Percentiles rank a stretch among this genome's conserved stretches.
Evolutionary conservation across 2,888 invertebrate genomes (phyloP).

Genomic region (Athrips mouffetella): DNA sequence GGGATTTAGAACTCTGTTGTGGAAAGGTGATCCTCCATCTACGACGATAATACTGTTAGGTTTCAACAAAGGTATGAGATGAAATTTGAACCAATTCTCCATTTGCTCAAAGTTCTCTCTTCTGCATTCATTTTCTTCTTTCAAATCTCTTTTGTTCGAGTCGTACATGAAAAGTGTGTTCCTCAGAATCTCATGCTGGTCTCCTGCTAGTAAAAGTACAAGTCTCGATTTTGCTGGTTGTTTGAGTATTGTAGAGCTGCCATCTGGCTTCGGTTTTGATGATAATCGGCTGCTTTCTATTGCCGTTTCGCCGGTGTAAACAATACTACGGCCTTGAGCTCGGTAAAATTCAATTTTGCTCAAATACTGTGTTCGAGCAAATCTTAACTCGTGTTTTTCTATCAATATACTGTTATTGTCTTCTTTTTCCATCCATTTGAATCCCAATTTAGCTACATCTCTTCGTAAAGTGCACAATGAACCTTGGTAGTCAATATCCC

Average conservation of each 20-base stretch:
- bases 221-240: conserved; percentile 35
- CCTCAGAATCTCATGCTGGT: conserved; percentile 28
- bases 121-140: conserved; percentile 32
- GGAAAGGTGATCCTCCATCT: conserved; percentile 33
- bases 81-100: conserved; percentile 35
- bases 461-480: conserved; percentile 34
- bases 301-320: conserved; percentile 33
- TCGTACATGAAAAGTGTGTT: conserved; percentile 34
- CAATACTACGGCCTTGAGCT: conserved; percentile 32
- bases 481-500: conserved; percentile 36
- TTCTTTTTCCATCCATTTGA: conserved; percentile 38
- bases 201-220: conserved; percentile 33
- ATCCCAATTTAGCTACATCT: conserved; percentile 34
- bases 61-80: conserved; percentile 33
- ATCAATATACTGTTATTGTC: conserved; percentile 34
- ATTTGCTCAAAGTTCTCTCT: conserved; percentile 35
- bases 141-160: conserved; percentile 33
- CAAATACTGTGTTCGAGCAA: conserved; percentile 34
- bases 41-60: conserved; percentile 35
- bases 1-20: conserved; percentile 32
- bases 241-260: conserved; percentile 33
- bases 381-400: conserved; percentile 37
- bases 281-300: conserved; percentile 34
- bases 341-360: conserved; percentile 35
- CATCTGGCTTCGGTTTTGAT: conserved; percentile 34